Evolutionary conservation across 2,888 invertebrate genomes (phyloP), one percentile per base, ranked within the genome.

Genomic region (Eurytoma adleriae): DNA sequence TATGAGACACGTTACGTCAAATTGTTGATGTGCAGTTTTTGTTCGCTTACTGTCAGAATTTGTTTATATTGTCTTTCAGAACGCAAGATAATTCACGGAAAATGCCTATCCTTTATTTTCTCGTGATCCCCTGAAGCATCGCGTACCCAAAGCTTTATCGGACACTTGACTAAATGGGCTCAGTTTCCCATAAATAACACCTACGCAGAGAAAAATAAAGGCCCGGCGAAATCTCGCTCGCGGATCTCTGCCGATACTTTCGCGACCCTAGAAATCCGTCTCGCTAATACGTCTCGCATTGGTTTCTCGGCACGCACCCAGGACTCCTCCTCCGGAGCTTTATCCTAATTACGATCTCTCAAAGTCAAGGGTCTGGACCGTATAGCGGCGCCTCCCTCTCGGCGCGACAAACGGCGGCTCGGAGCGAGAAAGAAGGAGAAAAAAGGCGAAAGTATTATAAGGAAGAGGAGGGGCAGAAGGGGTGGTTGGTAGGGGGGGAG

Each of bases 281-380:
- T 66, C 74, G 59, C 74, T 79, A 74, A 74, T 79, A 75, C 30
- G 74, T 50, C 62, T 57, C 40, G 3, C 24, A 40, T 40, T 40
- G 40, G 40, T 40, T 40, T 16, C 62, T n/a, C 30, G 5, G 5
- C 50, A 56, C 71, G 16, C 61, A 3, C 20, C n/a, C 62, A 52
- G 10, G n/a, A 13, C 56, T 54, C 66, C 18, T 52, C 57, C 20
- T 56, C 70, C 40, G 30, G 57, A 54, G 24, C 57, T 70, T 70
- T 70, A 79, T 79, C 75, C 75, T 79, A 79, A 79, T 79, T 79
- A 79, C 75, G 64, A 79, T 79, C 79, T 75, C 79, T 57, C 57
- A 70, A 57, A 79, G 61, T 79, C 79, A 75, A 75, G 74, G 79
- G 66, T 79, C 79, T 59, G 10, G 40, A 40, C 40, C 40, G 40